These are phyloP conservation scores for Atta texana DNA, from an alignment of 1,140 invertebrate species.

Conservation along the genomic window DNA sequence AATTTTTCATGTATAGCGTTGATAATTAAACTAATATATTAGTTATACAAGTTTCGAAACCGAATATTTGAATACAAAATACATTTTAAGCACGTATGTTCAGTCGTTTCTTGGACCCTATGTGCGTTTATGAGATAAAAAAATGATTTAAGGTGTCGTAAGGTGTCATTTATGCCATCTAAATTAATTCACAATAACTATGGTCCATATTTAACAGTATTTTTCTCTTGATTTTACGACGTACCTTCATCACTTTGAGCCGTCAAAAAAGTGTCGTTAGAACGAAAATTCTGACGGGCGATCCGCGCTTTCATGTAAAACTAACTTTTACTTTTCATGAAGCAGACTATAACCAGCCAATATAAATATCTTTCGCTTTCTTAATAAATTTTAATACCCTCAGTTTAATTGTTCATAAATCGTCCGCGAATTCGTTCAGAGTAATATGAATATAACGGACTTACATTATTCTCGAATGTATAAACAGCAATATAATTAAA, in stretches of 20 bases:
- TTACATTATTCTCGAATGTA: neutral
- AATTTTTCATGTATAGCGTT: neutral
- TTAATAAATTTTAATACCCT: slow-evolving; percentile 63
- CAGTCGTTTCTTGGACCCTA: neutral
- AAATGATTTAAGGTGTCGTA: slow-evolving; percentile 48
- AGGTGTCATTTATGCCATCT: slow-evolving; percentile 41
- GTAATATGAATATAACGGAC: neutral
- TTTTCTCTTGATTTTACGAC: slow-evolving; percentile 14
- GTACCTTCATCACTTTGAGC: neutral
- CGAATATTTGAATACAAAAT: slow-evolving; percentile 28
- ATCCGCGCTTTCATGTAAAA: neutral
- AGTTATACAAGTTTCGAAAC: slow-evolving; percentile 4
- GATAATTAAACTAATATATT: slow-evolving; percentile 25
- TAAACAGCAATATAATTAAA: slow-evolving; percentile 33
- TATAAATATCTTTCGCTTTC: slow-evolving; percentile 60
- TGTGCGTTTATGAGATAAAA: slow-evolving; percentile 24
- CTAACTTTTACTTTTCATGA: slow-evolving; percentile 8
- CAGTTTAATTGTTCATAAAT: slow-evolving; percentile 69
- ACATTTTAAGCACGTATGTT: slow-evolving; percentile 6
- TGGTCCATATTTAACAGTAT: slow-evolving; percentile 20
- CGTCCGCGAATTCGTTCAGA: neutral
- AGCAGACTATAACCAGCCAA: neutral
- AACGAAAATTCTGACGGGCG: neutral
- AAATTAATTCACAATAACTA: slow-evolving; percentile 47
- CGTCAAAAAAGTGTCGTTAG: neutral